These are phyloP conservation scores for Orthonyx spaldingii DNA, from an alignment of 2,113 vertebrate species.

Conservation along the genomic window DNA sequence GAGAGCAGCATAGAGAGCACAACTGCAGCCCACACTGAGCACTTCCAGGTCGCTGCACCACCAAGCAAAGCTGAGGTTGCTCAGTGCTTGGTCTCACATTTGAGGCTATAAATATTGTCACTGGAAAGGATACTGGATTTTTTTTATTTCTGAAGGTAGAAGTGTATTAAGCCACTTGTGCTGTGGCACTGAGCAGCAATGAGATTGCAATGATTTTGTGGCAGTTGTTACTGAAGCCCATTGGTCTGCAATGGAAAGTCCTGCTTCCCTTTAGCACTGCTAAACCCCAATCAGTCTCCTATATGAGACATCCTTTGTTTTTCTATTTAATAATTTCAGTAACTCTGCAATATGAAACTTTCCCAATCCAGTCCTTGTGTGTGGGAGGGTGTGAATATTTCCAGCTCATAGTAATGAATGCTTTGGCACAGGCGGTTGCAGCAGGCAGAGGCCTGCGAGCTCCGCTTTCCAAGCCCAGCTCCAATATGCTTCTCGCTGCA, in stretches of 20 bases:
- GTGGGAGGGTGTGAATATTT: slow-evolving; percentile 64
- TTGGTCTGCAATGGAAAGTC: not conserved
- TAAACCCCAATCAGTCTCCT: not conserved
- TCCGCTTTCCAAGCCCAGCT: not conserved
- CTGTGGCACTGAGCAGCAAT: not conserved
- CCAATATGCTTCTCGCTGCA: not conserved
- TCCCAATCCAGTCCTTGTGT: not conserved
- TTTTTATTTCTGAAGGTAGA: too few species aligned
- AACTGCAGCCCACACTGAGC: not conserved
- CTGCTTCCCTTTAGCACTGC: not conserved
- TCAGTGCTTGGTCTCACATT: not conserved
- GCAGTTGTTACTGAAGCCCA: not conserved
- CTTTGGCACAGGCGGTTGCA: slow-evolving; percentile 26
- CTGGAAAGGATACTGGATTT: not conserved
- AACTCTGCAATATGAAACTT: slow-evolving; percentile 48
- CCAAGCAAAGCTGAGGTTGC: not conserved
- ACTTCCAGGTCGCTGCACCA: not conserved
- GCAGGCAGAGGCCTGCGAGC: not conserved
- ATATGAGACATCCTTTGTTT: slow-evolving; percentile 8
- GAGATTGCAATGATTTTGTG: not conserved
- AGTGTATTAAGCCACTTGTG: not conserved
- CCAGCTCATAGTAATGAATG: slow-evolving; percentile 44
- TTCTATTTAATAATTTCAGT: slow-evolving; percentile 52
- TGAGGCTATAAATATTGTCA: not conserved
- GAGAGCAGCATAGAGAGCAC: not conserved